Evolutionary conservation across 2,113 vertebrate genomes (phyloP).

Genomic region (Dasyornis broadbenti): DNA sequence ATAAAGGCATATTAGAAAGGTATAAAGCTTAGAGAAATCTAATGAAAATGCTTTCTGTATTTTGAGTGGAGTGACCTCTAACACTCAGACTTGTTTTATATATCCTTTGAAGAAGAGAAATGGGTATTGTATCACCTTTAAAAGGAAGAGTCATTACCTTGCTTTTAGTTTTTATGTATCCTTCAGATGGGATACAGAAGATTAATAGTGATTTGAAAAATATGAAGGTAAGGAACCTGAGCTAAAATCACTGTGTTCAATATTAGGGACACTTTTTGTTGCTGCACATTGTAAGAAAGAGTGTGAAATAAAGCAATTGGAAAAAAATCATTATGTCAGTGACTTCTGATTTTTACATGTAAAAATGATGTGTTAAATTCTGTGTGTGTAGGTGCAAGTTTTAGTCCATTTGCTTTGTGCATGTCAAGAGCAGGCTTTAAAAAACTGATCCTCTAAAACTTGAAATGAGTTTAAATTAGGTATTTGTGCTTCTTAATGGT

Average conservation of each 20-base stretch:
- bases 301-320: neutral
- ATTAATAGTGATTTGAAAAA: neutral
- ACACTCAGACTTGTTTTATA: neutral
- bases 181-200: neutral
- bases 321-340: neutral
- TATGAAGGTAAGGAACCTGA: neutral
- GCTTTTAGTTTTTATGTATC: neutral
- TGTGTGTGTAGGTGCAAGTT: neutral
- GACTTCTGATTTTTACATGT: neutral
- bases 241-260: neutral
- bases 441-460: neutral
- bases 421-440: neutral
- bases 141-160: neutral
- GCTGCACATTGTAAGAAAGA: neutral
- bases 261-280: neutral
- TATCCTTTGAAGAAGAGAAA: neutral
- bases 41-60: neutral
- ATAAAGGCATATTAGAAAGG: neutral
- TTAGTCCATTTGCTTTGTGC: neutral
- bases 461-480: neutral
- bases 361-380: neutral
- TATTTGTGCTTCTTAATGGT: neutral
- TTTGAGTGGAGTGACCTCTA: neutral
- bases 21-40: neutral
- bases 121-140: neutral